These are phyloP conservation scores for Euspilapteryx auroguttella DNA, from an alignment of 2,888 invertebrate genomes.

Conservation along the genomic window DNA sequence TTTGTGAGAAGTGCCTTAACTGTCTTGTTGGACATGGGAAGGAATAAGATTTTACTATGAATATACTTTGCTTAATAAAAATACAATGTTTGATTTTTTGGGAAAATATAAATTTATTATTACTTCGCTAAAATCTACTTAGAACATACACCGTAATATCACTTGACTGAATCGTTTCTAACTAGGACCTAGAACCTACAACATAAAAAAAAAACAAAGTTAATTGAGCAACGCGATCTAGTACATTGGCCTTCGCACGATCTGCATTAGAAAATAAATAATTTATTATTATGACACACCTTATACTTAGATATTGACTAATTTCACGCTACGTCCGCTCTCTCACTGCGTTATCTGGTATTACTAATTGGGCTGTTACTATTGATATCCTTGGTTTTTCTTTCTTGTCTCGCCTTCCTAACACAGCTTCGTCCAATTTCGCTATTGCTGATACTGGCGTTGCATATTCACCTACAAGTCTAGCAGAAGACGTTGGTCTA, in stretches of 20 bases:
- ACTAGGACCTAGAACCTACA: conserved; percentile 12
- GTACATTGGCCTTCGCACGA: conserved; percentile 8
- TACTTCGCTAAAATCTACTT: no score
- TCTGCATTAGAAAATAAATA: conserved; percentile 21
- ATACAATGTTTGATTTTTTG: no score
- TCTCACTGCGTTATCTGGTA: conserved; percentile 24
- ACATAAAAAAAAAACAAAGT: conserved; percentile 4
- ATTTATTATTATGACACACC: conserved; percentile 47
- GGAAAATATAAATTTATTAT: no score
- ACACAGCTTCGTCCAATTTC: conserved; percentile 38
- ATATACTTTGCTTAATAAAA: no score
- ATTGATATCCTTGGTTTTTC: conserved; percentile 13
- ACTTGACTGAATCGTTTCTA: conserved; percentile 49
- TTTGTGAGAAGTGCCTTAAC: conserved; percentile 18
- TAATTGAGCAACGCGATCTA: conserved; percentile 6
- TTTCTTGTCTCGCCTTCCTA: conserved; percentile 25
- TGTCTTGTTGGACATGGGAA: conserved; percentile 14
- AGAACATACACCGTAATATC: conserved; percentile 59
- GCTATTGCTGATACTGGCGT: conserved; percentile 30
- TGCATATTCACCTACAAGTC: conserved; percentile 25
- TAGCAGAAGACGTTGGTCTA: conserved; percentile 28
- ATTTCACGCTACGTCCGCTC: conserved; percentile 13
- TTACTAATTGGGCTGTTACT: conserved; percentile 19
- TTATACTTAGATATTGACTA: conserved; percentile 44
- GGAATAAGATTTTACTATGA: neutral